These are phyloP conservation scores for Amphimedon queenslandica DNA, from an alignment of 37 sponge, comb jelly and placozoan species.

Conservation along the genomic window DNA sequence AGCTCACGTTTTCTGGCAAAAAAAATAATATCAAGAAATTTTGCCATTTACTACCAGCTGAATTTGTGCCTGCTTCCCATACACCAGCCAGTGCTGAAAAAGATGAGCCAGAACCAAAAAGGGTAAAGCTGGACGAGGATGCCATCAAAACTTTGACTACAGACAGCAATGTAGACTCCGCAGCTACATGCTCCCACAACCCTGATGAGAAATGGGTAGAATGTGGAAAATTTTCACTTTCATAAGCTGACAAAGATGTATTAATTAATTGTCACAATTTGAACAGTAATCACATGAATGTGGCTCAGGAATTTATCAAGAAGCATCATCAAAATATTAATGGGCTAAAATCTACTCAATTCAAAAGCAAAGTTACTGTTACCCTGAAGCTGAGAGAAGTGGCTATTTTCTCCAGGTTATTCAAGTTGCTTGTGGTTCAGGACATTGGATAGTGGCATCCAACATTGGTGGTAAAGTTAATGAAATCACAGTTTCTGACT, in stretches of 20 bases:
- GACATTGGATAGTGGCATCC: constrained; percentile 2
- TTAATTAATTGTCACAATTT: background rate
- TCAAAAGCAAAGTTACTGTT: background rate
- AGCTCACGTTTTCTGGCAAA: background rate
- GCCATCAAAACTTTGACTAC: background rate
- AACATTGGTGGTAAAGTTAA: background rate
- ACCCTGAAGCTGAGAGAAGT: background rate
- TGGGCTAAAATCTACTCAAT: background rate
- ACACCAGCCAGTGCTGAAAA: background rate
- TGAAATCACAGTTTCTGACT: background rate
- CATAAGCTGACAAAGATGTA: background rate
- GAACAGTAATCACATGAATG: background rate
- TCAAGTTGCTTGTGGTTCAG: background rate
- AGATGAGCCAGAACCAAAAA: background rate
- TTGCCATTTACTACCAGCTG: background rate
- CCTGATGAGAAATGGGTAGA: background rate
- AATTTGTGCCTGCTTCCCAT: background rate
- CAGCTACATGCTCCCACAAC: too few species aligned
- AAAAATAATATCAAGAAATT: background rate
- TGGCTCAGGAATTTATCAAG: background rate
- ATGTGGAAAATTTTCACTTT: background rate
- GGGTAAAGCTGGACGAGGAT: background rate
- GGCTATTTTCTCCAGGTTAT: background rate
- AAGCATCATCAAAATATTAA: background rate
- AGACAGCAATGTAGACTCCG: too few species aligned